Evolutionary conservation across 1,140 invertebrate genomes (phyloP), one percentile per base, ranked within the genome.

Genomic region (Lithobius niger): DNA sequence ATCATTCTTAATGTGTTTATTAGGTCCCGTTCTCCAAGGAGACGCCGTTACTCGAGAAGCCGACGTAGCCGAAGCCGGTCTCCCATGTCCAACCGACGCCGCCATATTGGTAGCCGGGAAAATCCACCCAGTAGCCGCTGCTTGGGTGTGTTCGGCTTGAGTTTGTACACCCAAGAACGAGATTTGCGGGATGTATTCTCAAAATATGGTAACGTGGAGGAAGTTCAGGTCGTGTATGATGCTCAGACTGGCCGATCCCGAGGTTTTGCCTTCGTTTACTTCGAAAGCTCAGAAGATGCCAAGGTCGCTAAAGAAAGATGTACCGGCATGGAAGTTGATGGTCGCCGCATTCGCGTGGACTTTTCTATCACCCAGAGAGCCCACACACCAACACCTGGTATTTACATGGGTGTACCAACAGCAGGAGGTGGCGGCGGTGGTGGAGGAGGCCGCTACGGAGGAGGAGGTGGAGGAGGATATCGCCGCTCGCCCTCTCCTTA

Each of bases 251-350:
- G 86, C 16, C 76, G 91, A 59, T 97, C 94, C 0, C 75, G 94
- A 64, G 95, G 95, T 27, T 99, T 98, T 74, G 89, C 88, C 59
- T 99, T 99, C 75, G 87, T 98, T 25, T 97, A 98, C 73, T 98
- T 86, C 73, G 83, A 87, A 69, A 82, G 79, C 45, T 70, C 83
- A 10, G 86, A 91, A 49, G 91, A 97, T 76, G 90, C 95, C 0
- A 86, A 86, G 65, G 82, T 84, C 56, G 95, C 95, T 0, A 96
- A 96, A 74, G 90, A 97, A 59, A 79, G 88, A 62, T 93, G 90
- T 62, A 82, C 82, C 58, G 94, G 93, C 44, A 86, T 92, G 76
- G 90, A 94, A 71, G 87, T 99, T 42, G 92, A 97, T 74, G 90
- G 88, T 0, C 77, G 91, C 42, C 78, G 83, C 65, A 96, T 99